phyloP scores from a whole-genome alignment of 2,113 vertebrate species.

The Panurus biarmicus region DNA sequence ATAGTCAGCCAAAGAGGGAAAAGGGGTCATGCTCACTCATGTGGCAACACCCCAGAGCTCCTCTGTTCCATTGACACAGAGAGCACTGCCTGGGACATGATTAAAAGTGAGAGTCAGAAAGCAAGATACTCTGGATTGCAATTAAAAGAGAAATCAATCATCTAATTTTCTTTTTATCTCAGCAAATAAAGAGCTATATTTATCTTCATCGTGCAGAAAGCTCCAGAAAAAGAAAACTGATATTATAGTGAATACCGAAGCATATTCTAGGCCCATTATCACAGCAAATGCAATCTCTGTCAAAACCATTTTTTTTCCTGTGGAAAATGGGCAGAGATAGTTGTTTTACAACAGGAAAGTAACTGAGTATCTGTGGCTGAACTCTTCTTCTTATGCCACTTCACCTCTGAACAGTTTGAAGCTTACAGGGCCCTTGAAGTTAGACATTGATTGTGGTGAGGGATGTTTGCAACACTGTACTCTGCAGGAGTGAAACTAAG shows the following conservation, averaged over 20 bases:
- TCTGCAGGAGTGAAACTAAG: constrained; percentile 60
- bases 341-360: constrained; percentile 36
- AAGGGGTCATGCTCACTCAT: neutral
- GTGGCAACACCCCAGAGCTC: neutral
- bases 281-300: constrained; percentile 29
- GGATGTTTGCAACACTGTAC: constrained; percentile 61
- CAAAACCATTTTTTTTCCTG: constrained; percentile 27
- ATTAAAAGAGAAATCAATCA: constrained; percentile 24
- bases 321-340: constrained; percentile 20
- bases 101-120: constrained; percentile 14
- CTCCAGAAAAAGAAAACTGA: constrained; percentile 29
- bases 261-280: neutral
- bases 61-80: neutral
- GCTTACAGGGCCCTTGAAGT: constrained; percentile 67
- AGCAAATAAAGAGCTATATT: constrained; percentile 1
- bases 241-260: neutral
- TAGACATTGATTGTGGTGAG: constrained; percentile 63
- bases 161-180: constrained; percentile 15
- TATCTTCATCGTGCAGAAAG: constrained; percentile 46
- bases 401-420: constrained; percentile 66
- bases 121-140: neutral
- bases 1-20: neutral
- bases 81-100: neutral
- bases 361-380: constrained; percentile 41
- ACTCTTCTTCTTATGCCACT: constrained; percentile 31